Evolutionary conservation across 2,888 invertebrate genomes (phyloP).

Genomic region (Philopedon plagiatum): DNA sequence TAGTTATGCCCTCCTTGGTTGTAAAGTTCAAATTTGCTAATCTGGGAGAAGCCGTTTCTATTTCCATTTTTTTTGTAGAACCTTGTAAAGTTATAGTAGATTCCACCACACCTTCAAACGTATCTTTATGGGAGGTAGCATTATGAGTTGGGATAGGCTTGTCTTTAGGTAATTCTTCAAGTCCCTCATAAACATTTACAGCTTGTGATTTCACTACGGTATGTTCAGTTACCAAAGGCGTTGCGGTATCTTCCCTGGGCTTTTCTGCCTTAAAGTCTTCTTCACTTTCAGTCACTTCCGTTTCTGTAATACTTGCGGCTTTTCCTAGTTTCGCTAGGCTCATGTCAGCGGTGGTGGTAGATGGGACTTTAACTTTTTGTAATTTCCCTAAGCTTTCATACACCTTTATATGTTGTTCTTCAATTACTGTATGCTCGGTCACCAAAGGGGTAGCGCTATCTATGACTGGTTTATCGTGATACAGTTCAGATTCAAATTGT

Average conservation of each 20-base stretch:
- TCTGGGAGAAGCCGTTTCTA: slow-evolving; percentile 59
- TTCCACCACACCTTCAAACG: slow-evolving; percentile 67
- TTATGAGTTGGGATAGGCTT: slow-evolving; percentile 56
- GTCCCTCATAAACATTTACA: slow-evolving; percentile 53
- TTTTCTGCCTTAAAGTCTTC: slow-evolving; percentile 51
- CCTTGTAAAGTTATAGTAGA: slow-evolving; percentile 60
- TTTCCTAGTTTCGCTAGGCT: slow-evolving; percentile 61
- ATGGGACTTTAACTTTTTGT: background rate
- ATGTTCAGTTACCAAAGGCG: slow-evolving; percentile 47
- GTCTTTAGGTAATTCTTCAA: slow-evolving; percentile 58
- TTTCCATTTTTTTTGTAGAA: slow-evolving; percentile 51
- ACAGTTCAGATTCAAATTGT: slow-evolving; percentile 64
- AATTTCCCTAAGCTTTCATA: slow-evolving; percentile 47
- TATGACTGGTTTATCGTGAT: slow-evolving; percentile 34
- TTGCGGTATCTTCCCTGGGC: slow-evolving; percentile 50
- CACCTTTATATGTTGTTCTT: slow-evolving; percentile 37
- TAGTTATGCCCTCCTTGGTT: slow-evolving; percentile 64
- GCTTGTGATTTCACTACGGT: slow-evolving; percentile 46
- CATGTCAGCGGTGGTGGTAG: slow-evolving; percentile 55
- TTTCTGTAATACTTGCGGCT: slow-evolving; percentile 63
- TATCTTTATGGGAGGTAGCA: slow-evolving; percentile 65
- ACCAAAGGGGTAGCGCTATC: slow-evolving; percentile 48
- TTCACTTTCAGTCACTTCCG: slow-evolving; percentile 66
- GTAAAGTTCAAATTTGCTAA: slow-evolving; percentile 61
- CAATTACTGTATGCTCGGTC: slow-evolving; percentile 48